Conservation (phyloP, 2,888 invertebrate genomes). For the Physocephala rufipes region DNA sequence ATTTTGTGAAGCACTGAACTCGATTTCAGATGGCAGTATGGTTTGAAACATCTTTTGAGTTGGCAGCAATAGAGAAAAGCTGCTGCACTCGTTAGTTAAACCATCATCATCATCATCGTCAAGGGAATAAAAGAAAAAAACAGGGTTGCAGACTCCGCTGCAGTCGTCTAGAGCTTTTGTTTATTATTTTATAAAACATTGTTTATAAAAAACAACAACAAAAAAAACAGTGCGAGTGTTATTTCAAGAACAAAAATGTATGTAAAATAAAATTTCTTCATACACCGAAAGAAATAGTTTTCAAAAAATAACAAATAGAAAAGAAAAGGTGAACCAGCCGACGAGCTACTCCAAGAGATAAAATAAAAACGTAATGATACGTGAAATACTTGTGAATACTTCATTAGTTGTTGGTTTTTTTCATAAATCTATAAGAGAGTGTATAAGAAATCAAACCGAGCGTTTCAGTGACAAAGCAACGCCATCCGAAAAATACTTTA, state of each 20-base stretch:
- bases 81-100: constrained; percentile 30
- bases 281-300: not conserved
- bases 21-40: constrained; percentile 50
- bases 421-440: not conserved
- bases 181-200: constrained; percentile 36
- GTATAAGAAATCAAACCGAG: constrained; percentile 4
- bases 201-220: not conserved
- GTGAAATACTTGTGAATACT: not conserved
- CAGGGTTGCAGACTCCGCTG: not conserved
- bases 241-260: not conserved
- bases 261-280: not conserved
- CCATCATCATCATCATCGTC: constrained; percentile 34
- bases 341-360: not conserved
- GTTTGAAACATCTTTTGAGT: constrained; percentile 59
- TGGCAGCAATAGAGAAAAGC: constrained; percentile 49
- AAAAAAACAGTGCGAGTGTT: not conserved
- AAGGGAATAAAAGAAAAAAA: constrained; percentile 29
- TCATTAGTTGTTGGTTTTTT: not conserved
- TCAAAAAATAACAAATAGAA: not conserved
- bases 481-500: constrained; percentile 56
- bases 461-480: constrained; percentile 43
- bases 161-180: constrained; percentile 37
- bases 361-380: not conserved
- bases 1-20: constrained; percentile 36
- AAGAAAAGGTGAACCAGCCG: constrained; percentile 24